Evolutionary conservation across 2,888 invertebrate genomes (phyloP).

Genomic region (Ctena decussata): DNA sequence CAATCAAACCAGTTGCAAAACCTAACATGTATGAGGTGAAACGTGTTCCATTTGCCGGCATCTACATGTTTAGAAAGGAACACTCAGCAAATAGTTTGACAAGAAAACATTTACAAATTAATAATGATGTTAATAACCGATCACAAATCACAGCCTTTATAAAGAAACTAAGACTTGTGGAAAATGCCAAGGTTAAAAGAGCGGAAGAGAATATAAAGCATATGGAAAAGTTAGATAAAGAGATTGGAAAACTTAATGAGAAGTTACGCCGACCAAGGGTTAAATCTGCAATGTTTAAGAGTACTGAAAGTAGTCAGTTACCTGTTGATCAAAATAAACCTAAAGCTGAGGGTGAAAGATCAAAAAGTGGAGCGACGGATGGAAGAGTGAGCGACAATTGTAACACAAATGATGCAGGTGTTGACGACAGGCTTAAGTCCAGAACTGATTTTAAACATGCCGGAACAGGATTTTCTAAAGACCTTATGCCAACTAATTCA

Average conservation of each 20-base stretch:
- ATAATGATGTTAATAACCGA: not conserved
- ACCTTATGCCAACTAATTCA: not conserved
- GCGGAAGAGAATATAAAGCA: not conserved
- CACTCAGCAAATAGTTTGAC: not conserved
- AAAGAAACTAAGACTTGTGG: not conserved
- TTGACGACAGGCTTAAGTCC: not conserved
- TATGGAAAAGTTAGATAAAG: not conserved
- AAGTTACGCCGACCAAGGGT: not conserved
- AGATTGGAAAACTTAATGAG: not conserved
- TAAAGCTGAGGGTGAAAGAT: not conserved
- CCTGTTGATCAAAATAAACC: not conserved
- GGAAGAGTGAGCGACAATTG: not conserved
- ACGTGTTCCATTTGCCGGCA: not conserved
- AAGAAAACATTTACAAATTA: not conserved
- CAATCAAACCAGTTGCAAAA: not conserved
- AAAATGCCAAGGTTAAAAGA: not conserved
- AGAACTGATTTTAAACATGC: not conserved
- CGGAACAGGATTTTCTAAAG: not conserved
- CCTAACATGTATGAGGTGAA: not conserved
- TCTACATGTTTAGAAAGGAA: not conserved
- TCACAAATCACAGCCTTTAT: not conserved
- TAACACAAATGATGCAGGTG: not conserved
- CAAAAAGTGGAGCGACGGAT: not conserved
- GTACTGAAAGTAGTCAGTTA: not conserved
- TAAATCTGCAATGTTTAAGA: not conserved